A percentile compares a stretch with the other conserved stretches of the same genome.
phyloP scores from a whole-genome alignment of 2,113 vertebrate genomes.

The Pelmatolapia mariae region DNA sequence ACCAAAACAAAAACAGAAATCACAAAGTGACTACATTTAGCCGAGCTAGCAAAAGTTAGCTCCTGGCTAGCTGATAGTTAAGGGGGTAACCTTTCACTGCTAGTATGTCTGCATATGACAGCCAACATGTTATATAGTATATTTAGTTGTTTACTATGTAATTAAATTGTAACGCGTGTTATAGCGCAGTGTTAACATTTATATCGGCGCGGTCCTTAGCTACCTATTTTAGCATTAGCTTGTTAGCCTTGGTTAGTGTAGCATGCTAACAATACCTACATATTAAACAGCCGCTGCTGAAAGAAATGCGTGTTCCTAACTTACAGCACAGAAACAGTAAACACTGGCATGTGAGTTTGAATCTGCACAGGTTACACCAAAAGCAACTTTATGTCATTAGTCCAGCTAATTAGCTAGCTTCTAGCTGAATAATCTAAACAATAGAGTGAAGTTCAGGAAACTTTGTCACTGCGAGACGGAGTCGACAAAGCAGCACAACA shows the following conservation, averaged over 20 bases:
- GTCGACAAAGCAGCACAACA: constrained; percentile 13
- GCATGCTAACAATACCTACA: constrained; percentile 47
- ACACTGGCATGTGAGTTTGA: neutral
- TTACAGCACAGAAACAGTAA: neutral
- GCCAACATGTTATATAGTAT: rapidly evolving
- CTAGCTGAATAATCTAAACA: constrained; percentile 24
- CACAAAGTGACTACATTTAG: neutral
- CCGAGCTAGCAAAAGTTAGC: constrained; percentile 18
- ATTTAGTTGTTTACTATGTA: rapidly evolving
- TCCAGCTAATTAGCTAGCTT: neutral
- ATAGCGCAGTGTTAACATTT: neutral
- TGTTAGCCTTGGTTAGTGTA: neutral
- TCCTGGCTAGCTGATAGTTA: neutral
- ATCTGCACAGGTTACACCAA: rapidly evolving
- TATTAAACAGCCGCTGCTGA: neutral
- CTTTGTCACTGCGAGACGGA: constrained; percentile 41
- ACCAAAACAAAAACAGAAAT: constrained; percentile 22
- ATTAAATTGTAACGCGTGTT: neutral
- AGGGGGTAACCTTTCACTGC: neutral
- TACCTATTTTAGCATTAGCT: neutral
- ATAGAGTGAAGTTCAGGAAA: constrained; percentile 53
- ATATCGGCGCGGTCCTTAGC: neutral
- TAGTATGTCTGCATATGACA: neutral
- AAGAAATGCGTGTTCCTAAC: neutral
- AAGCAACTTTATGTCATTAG: neutral